Conservation (phyloP, 35 echinoderm and acorn worm species). For the Acanthaster planci region DNA sequence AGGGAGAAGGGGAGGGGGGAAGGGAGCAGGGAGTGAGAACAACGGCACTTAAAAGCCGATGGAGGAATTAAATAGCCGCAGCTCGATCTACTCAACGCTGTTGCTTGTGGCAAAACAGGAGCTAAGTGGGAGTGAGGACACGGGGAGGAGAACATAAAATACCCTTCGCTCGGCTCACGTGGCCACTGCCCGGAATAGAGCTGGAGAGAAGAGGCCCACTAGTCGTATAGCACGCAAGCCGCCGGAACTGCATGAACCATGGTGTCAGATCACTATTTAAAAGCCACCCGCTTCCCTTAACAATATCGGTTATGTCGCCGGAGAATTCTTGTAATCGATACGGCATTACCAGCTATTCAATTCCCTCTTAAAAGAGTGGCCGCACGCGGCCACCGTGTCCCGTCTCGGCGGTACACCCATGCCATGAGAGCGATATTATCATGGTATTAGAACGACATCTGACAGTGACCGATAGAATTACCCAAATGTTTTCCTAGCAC, state of each 20-base stretch:
- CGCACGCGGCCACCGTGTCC: neutral
- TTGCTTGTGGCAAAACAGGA: constrained; percentile 31
- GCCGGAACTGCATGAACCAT: neutral
- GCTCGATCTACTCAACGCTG: constrained; percentile 3
- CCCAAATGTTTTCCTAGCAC: neutral
- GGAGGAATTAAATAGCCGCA: constrained; percentile 19
- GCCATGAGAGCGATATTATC: neutral
- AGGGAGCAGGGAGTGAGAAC: neutral
- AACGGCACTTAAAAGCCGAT: constrained; percentile 24
- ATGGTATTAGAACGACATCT: neutral
- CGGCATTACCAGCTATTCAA: constrained; percentile 13
- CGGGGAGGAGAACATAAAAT: too few relatives aligned
- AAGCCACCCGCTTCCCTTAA: neutral
- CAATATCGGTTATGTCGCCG: neutral
- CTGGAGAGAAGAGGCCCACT: constrained; percentile 1
- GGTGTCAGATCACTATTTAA: constrained; percentile 11
- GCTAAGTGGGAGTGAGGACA: neutral
- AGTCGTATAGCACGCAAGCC: neutral
- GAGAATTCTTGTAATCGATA: constrained; percentile 4
- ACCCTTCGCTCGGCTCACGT: too few relatives aligned
- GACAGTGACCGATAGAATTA: neutral
- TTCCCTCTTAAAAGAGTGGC: neutral
- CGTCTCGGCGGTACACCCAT: neutral
- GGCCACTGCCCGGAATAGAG: too few relatives aligned
- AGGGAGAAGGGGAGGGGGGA: neutral